Evolutionary conservation across 2,797 vertebrate species (phyloP), one percentile per base, ranked within the genome.

Genomic region (Aeoliscus strigatus): DNA sequence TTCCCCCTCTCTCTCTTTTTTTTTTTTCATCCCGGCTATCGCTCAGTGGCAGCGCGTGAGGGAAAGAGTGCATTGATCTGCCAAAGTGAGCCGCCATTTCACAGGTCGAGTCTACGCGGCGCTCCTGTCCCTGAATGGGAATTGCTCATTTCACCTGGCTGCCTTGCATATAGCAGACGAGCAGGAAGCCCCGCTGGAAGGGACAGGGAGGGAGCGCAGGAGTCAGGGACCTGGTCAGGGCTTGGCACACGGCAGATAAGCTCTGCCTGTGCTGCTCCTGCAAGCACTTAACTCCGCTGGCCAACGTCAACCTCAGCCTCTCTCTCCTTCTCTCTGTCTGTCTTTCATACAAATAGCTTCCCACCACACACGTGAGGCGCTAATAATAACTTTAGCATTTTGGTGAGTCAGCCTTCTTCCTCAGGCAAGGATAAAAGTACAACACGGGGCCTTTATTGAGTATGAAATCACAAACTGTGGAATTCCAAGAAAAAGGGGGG

Each of bases 21-120:
- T 51, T 46, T 70, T 81, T 72, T 66, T 51, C 48, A 68, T 81
- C 75, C 69, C 60, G 78, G 77, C 69, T 84, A 86, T 89, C 79
- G 90, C 84, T 91, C 89, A 88, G 87, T 86, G 73, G 60, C 79
- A 75, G 75, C 33, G 55, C 43, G 44, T 11, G 17, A 46, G 60
- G 70, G 59, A 65, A 61, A 66, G 58, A 66, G 75, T 33, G 56
- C 76, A 84, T 78, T 80, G 82, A 82, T 81, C 79, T 79, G 82
- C 76, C 73, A 76, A 76, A 81, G 75, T 72, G 77, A 83, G 77
- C 77, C 73, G 72, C 73, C 77, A 81, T 85, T 85, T 77, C 73
- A 63, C 66, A 60, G 47, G 63, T 47, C 21, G 26, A 69, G 66
- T 67, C 65, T 53, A 47, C n/a, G 27, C 40, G 43, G 42, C 35